These are phyloP conservation scores for Daboia siamensis DNA, from an alignment of 2,113 vertebrate species.

Conservation along the genomic window DNA sequence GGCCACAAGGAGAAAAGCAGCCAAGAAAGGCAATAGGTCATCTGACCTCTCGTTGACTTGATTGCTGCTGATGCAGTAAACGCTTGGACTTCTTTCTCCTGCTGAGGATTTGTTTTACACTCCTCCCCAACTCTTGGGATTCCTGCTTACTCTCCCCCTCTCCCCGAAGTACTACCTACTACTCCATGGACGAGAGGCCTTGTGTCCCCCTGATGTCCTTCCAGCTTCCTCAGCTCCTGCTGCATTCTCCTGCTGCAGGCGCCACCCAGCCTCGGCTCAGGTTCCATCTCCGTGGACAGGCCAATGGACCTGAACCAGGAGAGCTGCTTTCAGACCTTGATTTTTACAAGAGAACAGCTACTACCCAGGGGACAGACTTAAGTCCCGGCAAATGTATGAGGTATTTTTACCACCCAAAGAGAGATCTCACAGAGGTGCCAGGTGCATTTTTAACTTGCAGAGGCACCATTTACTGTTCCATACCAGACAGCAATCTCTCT, in stretches of 20 bases:
- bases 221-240: background rate
- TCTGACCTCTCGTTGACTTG: background rate
- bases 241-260: background rate
- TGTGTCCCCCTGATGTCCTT: background rate
- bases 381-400: background rate
- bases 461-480: background rate
- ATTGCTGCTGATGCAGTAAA: background rate
- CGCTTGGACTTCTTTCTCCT: background rate
- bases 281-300: background rate
- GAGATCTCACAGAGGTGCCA: background rate
- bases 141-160: background rate
- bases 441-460: background rate
- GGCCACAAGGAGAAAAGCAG: background rate
- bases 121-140: background rate
- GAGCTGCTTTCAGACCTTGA: background rate
- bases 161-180: too few relatives aligned
- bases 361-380: background rate
- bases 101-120: background rate
- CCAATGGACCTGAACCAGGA: background rate
- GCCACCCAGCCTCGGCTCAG: slow-evolving; percentile 44
- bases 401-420: too few relatives aligned
- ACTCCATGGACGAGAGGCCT: background rate
- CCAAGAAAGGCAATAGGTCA: background rate
- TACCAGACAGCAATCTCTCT: background rate
- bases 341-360: background rate